Evolutionary conservation across 1,140 invertebrate genomes (phyloP), one percentile per base, ranked within the genome.

Genomic region (Notospermus geniculatus): DNA sequence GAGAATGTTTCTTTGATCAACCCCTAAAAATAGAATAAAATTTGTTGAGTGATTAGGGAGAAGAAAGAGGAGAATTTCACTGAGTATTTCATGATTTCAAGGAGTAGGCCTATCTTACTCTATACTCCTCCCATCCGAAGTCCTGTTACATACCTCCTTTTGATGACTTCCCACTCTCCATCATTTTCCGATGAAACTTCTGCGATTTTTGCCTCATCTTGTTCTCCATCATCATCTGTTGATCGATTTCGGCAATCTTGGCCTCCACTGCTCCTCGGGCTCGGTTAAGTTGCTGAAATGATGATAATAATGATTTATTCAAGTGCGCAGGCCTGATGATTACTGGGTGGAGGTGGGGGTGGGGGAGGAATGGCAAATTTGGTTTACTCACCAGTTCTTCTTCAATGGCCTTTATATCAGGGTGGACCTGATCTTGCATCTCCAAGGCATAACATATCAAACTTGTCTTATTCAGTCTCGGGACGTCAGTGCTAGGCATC

Each of bases 171-270:
- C 30, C 46, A 27, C 43, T 57, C 39, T 77, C 75, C 1, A 66
- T 65, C 1, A 77, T 60, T 57, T 71, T 73, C 45, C 65, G 70
- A 55, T 75, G 77, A 52, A 75, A 76, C 27, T 66, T 70, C 67
- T 77, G 73, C 56, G 71, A 71, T 63, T 75, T 75, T 28, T 63
- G 64, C 19, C 71, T 69, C 57, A 69, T 66, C 54, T 67, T 66
- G 25, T 64, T 62, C 41, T 74, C 71, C 68, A 77, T 67, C 53
- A 66, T 65, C 4, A 79, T 60, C 54, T 79, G 71, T 41, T 79
- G 77, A 23, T 72, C 65, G 13, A 77, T 39, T n/a, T 66, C 41
- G 7, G 61, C 53, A 9, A 77, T 64, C 28, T 68, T 64, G 23
- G 53, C 19, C 32, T 60, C 58, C 9, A 60, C 25, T 0, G 41